Base-by-base conservation (phyloP, 2,888 invertebrate species). In the Leptogaster cylindrica region DNA sequence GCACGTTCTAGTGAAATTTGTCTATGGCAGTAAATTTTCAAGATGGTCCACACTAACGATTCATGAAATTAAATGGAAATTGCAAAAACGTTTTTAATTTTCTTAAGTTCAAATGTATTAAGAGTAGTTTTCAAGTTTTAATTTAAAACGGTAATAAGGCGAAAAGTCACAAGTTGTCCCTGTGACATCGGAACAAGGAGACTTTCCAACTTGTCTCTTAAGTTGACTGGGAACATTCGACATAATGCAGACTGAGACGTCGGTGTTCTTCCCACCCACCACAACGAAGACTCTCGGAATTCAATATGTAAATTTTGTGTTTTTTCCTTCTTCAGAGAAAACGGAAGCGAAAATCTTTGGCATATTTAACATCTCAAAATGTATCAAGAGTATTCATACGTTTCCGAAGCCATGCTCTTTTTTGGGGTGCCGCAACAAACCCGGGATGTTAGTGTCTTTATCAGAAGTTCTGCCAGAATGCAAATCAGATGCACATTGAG, bases 1-100 rank as follows among this genome's bases (percentile, higher is more conserved):
- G 55, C 55, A 55, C 55, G 55, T 55, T 55, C 55, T n/a, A 8
- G 14, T 36, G 36, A 39, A 55, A 55, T 55, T 55, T 39, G 55
- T 55, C 55, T 55, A 55, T 23, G 36, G 36, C 55, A 36, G 55
- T 55, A 55, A 55, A 55, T 55, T 55, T 23, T 55, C 36, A 23
- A 23, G 20, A 55, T 23, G 55, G 36, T 36, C 55, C 23, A 20
- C 20, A 31, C 55, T 55, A 55, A 55, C 55, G 55, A 55, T 33
- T 55, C 55, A 23, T 55, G 55, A 55, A 55, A 52, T 33, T 31
- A 33, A 52, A 55, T 36, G 55, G 25, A 55, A n/a, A 55, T 55
- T 36, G 55, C 55, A 55, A 39, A 55, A 39, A 31, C 36, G 36
- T 36, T 55, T 55, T 55, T 36, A 55, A 55, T 36, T 39, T 55